Conservation (phyloP, 2,888 invertebrate genomes). For the Pheosia gnoma region DNA sequence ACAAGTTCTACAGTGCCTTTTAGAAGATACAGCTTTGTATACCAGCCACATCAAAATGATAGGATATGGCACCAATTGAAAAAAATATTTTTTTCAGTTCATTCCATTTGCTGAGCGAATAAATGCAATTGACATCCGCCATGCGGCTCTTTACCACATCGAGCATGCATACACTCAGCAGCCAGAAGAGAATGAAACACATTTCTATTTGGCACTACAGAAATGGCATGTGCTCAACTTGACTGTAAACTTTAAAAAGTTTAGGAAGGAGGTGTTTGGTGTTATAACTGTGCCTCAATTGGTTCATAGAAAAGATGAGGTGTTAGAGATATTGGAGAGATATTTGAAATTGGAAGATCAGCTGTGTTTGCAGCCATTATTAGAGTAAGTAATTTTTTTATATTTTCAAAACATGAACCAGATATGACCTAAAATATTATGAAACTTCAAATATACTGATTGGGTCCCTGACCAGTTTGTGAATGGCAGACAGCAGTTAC, state of each 20-base stretch:
- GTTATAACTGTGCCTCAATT: constrained; percentile 94
- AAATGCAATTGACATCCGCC: constrained; percentile 90
- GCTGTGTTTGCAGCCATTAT: constrained; percentile 90
- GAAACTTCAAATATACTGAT: too few species aligned
- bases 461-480: too few species aligned
- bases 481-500: too few species aligned
- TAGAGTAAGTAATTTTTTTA: constrained; percentile 88
- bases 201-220: constrained; percentile 91
- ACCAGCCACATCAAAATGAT: too few species aligned
- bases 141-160: constrained; percentile 93
- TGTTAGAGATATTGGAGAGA: constrained; percentile 88
- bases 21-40: too few species aligned
- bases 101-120: constrained; percentile 95
- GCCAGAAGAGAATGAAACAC: constrained; percentile 89
- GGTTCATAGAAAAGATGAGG: constrained; percentile 90
- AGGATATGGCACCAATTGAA: too few species aligned
- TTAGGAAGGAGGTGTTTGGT: constrained; percentile 89
- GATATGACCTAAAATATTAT: too few species aligned
- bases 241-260: constrained; percentile 91
- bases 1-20: too few species aligned
- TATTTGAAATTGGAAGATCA: constrained; percentile 89
- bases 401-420: too few species aligned
- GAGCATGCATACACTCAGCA: constrained; percentile 89
- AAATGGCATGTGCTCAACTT: constrained; percentile 96
- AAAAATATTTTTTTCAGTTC: constrained; percentile 84